Base-by-base conservation (phyloP, 2,888 invertebrate genomes). In the Watsonalla cultraria region DNA sequence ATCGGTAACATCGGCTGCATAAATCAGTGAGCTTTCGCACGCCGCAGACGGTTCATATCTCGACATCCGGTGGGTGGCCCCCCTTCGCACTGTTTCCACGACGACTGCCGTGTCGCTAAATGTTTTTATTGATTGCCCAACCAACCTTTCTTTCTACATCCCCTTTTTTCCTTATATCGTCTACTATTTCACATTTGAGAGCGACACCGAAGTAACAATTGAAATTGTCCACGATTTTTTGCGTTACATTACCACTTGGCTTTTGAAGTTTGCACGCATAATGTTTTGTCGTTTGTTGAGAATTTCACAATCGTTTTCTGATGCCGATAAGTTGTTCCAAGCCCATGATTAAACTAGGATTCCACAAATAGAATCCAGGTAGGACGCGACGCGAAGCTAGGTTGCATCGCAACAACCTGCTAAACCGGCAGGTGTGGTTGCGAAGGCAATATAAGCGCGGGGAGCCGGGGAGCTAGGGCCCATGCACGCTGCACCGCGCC, bases 401-500 rank as follows among this genome's bases (percentile, higher is more conserved):
- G 80, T 80, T 73, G 78, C 74, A 67, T 73, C 68, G 78, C 76
- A 80, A 82, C 81, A 86, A 88, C 88, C 84, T 86, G 88, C 83
- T 75, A 77, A 84, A 87, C 86, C 84, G 85, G 86, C 84, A 84
- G 84, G 86, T 82, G 86, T 80, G 79, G 80, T 77, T 74, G 76
- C 76, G 68, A 70, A 73, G 73, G 77, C 66, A 70, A 69, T 71
- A 71, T 74, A 69, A 68, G 72, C 57, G 74, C 65, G 74, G 78
- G 72, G 75, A 73, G 37, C 76, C 71, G 68, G 66, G 78, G 75
- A 67, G 78, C 61, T 64, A 69, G 64, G 69, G 78, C 78, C 80
- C 78, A 79, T 85, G 86, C 89, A 87, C 84, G 87, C 82, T 89
- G 90, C 89, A 89, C 83, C 86, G 84, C 83, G 75, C 82, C 89